These are phyloP conservation scores for Cirrhinus mrigala DNA, from an alignment of 2,797 vertebrate species.

Conservation along the genomic window DNA sequence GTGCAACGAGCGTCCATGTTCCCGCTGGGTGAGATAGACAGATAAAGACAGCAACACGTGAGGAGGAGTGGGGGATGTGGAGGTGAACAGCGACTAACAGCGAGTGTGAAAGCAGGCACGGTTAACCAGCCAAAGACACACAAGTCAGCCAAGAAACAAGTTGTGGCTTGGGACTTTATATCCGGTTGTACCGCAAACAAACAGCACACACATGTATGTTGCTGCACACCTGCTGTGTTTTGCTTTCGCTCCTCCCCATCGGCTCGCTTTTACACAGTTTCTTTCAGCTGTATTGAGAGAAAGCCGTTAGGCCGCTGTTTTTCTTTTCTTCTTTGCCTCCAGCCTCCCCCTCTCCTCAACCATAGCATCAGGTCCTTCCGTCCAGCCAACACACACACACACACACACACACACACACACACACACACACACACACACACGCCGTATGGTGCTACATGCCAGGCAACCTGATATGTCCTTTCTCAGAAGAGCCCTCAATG, in stretches of 20 bases:
- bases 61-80: constrained; percentile 49
- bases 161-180: constrained; percentile 35
- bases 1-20: constrained; percentile 71
- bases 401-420: neutral
- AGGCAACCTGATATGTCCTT: constrained; percentile 65
- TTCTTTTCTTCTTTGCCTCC: constrained; percentile 36
- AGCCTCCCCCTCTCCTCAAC: constrained; percentile 14
- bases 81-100: constrained; percentile 40
- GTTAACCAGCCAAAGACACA: constrained; percentile 60
- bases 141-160: constrained; percentile 41
- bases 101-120: constrained; percentile 29
- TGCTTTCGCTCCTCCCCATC: constrained; percentile 67
- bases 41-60: constrained; percentile 67
- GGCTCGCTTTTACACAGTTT: constrained; percentile 63
- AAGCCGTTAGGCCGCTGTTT: constrained; percentile 74
- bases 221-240: constrained; percentile 78
- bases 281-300: constrained; percentile 73
- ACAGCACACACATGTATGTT: constrained; percentile 53
- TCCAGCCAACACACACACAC: constrained; percentile 22
- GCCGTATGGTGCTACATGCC: constrained; percentile 54
- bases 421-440: constrained; percentile 41
- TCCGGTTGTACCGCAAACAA: constrained; percentile 51
- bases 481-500: constrained; percentile 51
- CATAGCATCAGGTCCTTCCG: constrained; percentile 12
- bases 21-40: constrained; percentile 70